phyloP scores from a whole-genome alignment of 2,113 vertebrate species.

The Mobula hypostoma region DNA sequence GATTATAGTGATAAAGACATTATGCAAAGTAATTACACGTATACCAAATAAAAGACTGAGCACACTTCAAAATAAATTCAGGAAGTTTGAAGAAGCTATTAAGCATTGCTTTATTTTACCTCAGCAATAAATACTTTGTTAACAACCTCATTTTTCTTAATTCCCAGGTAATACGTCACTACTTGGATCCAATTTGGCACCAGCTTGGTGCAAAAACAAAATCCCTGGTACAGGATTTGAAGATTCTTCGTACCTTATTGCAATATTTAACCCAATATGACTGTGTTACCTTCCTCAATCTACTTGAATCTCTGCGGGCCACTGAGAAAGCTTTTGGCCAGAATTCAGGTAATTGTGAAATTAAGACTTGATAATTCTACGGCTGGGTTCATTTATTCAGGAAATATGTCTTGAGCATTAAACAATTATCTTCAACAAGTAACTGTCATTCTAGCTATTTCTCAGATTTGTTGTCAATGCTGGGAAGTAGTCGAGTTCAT shows the following conservation, averaged over 20 bases:
- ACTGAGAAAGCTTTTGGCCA: constrained; percentile 90
- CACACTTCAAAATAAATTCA: background rate
- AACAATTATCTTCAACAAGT: background rate
- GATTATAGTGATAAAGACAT: background rate
- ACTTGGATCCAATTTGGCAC: constrained; percentile 93
- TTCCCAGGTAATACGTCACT: constrained; percentile 80
- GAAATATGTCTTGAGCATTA: background rate
- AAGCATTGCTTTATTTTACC: background rate
- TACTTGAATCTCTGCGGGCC: constrained; percentile 84
- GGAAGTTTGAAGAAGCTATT: background rate
- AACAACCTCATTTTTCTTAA: constrained; percentile 38
- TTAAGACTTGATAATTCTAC: background rate
- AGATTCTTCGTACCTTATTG: constrained; percentile 77
- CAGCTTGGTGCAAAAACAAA: constrained; percentile 91
- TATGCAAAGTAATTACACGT: background rate
- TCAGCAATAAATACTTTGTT: background rate
- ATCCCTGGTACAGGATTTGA: constrained; percentile 88
- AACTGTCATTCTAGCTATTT: background rate
- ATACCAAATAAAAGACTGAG: background rate
- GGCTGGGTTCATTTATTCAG: background rate
- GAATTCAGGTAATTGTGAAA: constrained; percentile 73
- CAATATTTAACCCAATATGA: constrained; percentile 95
- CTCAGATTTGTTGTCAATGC: background rate
- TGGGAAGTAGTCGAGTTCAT: background rate
- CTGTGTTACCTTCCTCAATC: constrained; percentile 90